A percentile compares a stretch with the other conserved stretches of the same genome.
Evolutionary conservation across 2,797 vertebrate species (phyloP).

Genomic region (Enteromius fasciolatus): DNA sequence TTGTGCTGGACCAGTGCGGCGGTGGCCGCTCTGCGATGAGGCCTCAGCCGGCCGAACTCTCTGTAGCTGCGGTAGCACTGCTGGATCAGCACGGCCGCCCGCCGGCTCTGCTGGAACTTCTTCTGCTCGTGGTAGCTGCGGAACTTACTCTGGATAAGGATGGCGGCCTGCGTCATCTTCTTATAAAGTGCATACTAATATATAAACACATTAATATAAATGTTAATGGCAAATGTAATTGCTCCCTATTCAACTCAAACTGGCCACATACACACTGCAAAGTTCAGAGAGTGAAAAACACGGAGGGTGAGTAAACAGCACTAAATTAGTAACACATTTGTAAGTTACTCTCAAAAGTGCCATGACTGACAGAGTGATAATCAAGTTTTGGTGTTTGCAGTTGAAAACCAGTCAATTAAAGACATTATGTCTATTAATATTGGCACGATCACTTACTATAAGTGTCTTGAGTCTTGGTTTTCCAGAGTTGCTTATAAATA

Average conservation of each 20-base stretch:
- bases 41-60: slow-evolving; percentile 88
- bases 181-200: slow-evolving; percentile 99
- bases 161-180: slow-evolving; percentile 99
- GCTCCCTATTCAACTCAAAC: background rate
- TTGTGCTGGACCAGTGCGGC: slow-evolving; percentile 93
- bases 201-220: slow-evolving; percentile 28
- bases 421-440: background rate
- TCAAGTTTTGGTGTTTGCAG: background rate
- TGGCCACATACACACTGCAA: background rate
- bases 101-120: slow-evolving; percentile 96
- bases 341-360: background rate
- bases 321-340: background rate
- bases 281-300: background rate
- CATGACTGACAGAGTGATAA: background rate
- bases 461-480: background rate
- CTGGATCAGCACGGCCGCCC: slow-evolving; percentile 96
- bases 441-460: background rate
- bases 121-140: slow-evolving; percentile 98
- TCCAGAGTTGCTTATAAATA: background rate
- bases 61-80: slow-evolving; percentile 98
- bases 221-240: background rate
- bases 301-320: background rate
- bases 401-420: background rate
- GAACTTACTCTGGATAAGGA: slow-evolving; percentile 99
- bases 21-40: slow-evolving; percentile 83